These are phyloP conservation scores for Drosophila lowei DNA, from an alignment of 1,140 invertebrate genomes.

Conservation along the genomic window DNA sequence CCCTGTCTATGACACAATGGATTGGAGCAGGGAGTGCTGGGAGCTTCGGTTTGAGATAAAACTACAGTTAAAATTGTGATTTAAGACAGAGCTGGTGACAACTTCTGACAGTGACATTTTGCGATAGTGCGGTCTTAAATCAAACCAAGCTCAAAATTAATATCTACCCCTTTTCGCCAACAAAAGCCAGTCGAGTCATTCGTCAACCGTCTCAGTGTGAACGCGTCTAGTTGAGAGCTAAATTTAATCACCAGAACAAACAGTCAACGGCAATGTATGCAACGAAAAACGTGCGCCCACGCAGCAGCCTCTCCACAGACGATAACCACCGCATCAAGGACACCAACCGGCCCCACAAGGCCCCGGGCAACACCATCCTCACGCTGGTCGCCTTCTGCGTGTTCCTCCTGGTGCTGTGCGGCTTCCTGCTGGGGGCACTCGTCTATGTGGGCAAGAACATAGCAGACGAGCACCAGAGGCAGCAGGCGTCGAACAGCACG, in stretches of 20 bases:
- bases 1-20: slow-evolving; percentile 47
- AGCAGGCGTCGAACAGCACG: slow-evolving; percentile 40
- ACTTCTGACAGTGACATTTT: slow-evolving; percentile 28
- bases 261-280: slow-evolving; percentile 61
- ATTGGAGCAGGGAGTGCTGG: slow-evolving; percentile 7
- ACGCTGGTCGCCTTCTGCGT: slow-evolving; percentile 83
- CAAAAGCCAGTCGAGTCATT: slow-evolving; percentile 3
- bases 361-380: slow-evolving; percentile 71
- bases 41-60: slow-evolving; percentile 30
- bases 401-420: slow-evolving; percentile 83
- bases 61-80: slow-evolving; percentile 19
- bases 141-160: background rate
- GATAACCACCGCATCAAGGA: slow-evolving; percentile 81
- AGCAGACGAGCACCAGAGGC: slow-evolving; percentile 66
- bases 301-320: slow-evolving; percentile 80
- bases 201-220: slow-evolving; percentile 19
- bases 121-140: slow-evolving; percentile 2
- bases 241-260: slow-evolving; percentile 20
- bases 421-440: slow-evolving; percentile 83
- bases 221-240: slow-evolving; percentile 23
- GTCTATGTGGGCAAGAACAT: slow-evolving; percentile 84
- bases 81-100: slow-evolving; percentile 1
- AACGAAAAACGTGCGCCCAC: slow-evolving; percentile 76
- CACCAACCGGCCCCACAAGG: slow-evolving; percentile 59
- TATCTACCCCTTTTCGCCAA: background rate